These are phyloP conservation scores for Microhierax caerulescens DNA, from an alignment of 2,797 vertebrate species.

Conservation along the genomic window DNA sequence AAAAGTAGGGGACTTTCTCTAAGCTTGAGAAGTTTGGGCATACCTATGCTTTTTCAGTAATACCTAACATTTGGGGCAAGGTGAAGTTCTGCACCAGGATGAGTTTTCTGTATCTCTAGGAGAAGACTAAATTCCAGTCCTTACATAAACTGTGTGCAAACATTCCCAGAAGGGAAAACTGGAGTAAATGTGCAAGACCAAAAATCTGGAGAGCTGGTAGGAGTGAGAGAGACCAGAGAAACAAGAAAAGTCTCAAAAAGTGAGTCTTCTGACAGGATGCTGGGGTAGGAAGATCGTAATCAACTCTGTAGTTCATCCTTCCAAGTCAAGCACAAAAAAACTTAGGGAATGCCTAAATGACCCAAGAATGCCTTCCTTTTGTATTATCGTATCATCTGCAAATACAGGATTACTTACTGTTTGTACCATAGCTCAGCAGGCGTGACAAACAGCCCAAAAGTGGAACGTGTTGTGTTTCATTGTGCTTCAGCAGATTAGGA, in stretches of 20 bases:
- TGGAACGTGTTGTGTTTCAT: not conserved
- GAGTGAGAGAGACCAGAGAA: not conserved
- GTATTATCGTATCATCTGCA: not conserved
- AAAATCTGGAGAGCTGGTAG: not conserved
- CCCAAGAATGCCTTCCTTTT: not conserved
- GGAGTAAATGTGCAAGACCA: not conserved
- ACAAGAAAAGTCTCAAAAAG: not conserved
- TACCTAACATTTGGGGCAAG: not conserved
- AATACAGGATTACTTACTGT: not conserved
- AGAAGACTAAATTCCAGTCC: not conserved
- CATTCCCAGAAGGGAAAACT: not conserved
- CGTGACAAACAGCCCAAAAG: not conserved
- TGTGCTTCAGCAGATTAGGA: not conserved
- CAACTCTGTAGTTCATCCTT: not conserved
- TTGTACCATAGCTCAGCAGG: not conserved
- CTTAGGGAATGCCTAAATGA: not conserved
- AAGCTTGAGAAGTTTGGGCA: not conserved
- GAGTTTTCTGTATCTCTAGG: not conserved
- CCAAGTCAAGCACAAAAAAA: not conserved
- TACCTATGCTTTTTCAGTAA: not conserved
- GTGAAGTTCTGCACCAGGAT: not conserved
- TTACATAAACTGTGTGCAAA: not conserved
- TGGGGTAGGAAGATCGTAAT: not conserved
- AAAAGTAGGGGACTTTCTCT: not conserved
- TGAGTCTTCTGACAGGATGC: not conserved